phyloP scores from a whole-genome alignment of 2,888 invertebrate species.

The Onchidella celtica region DNA sequence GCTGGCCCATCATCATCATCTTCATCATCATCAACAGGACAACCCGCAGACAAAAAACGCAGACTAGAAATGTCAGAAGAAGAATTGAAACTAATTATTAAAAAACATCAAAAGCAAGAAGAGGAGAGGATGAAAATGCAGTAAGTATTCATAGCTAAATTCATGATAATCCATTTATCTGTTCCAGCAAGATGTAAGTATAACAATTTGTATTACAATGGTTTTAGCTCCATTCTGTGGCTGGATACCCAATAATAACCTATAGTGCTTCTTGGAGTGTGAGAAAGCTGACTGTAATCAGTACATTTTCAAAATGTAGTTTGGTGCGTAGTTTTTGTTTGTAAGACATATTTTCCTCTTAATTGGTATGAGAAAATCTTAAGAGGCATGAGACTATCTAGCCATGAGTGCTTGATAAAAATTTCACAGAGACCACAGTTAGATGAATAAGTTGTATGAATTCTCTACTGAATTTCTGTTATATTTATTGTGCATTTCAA shows the following conservation, averaged over 20 bases:
- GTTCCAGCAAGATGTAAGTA: background rate
- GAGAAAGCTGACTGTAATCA: no score
- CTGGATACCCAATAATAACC: no score
- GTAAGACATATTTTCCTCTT: no score
- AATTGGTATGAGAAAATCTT: no score
- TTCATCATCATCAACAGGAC: slow-evolving; percentile 38
- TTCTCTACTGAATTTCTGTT: background rate
- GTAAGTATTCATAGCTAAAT: slow-evolving; percentile 83
- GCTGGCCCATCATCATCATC: slow-evolving; percentile 25
- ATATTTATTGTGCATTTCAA: background rate
- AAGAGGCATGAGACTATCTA: no score
- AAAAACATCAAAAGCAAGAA: slow-evolving; percentile 87
- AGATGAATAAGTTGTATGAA: background rate
- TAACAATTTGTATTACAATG: no score
- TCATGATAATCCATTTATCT: background rate
- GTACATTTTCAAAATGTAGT: no score
- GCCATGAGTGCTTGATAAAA: no score
- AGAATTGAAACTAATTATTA: slow-evolving; percentile 58
- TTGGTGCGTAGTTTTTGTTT: no score
- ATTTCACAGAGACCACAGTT: no score
- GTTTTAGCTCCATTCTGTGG: no score
- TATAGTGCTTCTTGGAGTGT: no score
- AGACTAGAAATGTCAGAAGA: slow-evolving; percentile 65
- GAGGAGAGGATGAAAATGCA: slow-evolving; percentile 98
- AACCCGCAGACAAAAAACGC: slow-evolving; percentile 62